phyloP scores from a whole-genome alignment of 2,797 vertebrate species.

The Setipinna tenuifilis region DNA sequence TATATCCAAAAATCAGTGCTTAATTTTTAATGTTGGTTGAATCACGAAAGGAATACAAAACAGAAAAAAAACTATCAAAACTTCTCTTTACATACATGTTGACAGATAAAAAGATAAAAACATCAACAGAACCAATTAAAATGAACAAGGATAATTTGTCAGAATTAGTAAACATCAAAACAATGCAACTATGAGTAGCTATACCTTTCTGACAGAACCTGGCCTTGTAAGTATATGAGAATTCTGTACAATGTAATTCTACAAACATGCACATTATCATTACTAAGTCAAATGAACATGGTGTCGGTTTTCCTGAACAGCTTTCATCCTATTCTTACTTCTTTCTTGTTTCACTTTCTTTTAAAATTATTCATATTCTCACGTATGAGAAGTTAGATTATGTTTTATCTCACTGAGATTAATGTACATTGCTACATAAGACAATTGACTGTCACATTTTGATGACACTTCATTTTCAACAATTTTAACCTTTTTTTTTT shows the following conservation, averaged over 20 bases:
- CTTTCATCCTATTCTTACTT: conserved; percentile 28
- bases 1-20: conserved; percentile 84
- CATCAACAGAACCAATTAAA: conserved; percentile 73
- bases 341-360: conserved; percentile 66
- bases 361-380: conserved; percentile 85
- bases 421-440: conserved; percentile 88
- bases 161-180: conserved; percentile 83
- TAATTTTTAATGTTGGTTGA: conserved; percentile 82
- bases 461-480: conserved; percentile 72
- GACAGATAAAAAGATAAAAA: conserved; percentile 70
- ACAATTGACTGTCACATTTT: conserved; percentile 79
- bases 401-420: conserved; percentile 86
- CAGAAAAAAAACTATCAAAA: conserved; percentile 70
- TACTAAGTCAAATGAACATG: conserved; percentile 78
- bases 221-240: conserved; percentile 78
- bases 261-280: conserved; percentile 83
- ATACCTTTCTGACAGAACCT: conserved; percentile 80
- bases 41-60: background rate
- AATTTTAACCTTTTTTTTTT: conserved; percentile 51
- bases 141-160: conserved; percentile 74
- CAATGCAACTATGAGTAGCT: conserved; percentile 78
- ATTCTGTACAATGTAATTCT: conserved; percentile 86
- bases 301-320: conserved; percentile 77
- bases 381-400: conserved; percentile 83
- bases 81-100: conserved; percentile 79